These are phyloP conservation scores for Crypturellus tataupa DNA, from an alignment of 2,797 vertebrate genomes.

Conservation along the genomic window DNA sequence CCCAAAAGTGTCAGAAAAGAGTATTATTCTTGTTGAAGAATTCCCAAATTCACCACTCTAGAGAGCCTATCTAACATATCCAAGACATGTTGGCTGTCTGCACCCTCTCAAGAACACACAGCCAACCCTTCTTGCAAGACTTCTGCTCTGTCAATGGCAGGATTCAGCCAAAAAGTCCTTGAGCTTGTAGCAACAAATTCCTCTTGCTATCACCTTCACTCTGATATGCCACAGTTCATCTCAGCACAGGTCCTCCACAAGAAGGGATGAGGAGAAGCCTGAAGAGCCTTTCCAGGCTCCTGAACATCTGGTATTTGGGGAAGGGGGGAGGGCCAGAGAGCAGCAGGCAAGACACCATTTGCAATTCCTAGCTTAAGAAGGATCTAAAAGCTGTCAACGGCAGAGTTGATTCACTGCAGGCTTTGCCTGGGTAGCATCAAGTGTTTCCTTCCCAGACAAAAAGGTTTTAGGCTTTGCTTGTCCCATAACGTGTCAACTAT, in stretches of 20 bases:
- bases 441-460: background rate
- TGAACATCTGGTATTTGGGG: rapidly evolving
- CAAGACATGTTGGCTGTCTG: background rate
- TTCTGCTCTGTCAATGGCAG: background rate
- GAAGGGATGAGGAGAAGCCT: background rate
- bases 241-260: rapidly evolving
- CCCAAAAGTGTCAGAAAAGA: background rate
- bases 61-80: background rate
- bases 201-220: background rate
- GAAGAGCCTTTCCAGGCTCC: rapidly evolving
- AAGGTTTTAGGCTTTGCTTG: background rate
- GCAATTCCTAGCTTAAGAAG: background rate
- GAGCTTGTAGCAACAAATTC: background rate
- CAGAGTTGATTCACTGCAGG: background rate
- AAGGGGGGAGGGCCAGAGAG: background rate
- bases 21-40: background rate
- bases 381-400: background rate
- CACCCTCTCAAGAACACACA: background rate
- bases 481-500: background rate
- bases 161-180: background rate
- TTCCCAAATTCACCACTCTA: background rate
- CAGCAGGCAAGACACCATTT: background rate
- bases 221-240: background rate
- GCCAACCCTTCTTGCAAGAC: background rate
- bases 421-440: background rate